phyloP scores from a whole-genome alignment of 2,797 vertebrate genomes.

The Gymnoscopelus braueri region DNA sequence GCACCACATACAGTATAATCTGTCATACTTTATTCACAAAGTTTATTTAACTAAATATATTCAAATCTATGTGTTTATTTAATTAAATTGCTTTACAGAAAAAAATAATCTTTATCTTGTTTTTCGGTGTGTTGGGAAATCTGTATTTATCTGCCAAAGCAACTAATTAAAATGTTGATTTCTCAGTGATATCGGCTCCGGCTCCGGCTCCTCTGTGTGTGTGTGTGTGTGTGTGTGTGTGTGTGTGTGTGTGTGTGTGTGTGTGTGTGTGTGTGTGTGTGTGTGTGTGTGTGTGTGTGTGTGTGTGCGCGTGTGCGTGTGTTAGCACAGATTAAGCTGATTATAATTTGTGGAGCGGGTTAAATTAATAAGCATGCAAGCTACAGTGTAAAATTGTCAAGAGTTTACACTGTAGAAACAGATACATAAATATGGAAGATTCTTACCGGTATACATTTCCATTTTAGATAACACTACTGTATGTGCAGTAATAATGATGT shows the following conservation, averaged over 20 bases:
- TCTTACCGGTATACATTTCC: too few relatives aligned
- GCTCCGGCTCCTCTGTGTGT: too few relatives aligned
- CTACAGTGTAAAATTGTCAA: too few relatives aligned
- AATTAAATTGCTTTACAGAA: slow-evolving; percentile 12
- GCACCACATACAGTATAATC: not conserved
- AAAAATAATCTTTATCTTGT: slow-evolving; percentile 1
- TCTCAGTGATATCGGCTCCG: slow-evolving; percentile 38
- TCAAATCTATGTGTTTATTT: slow-evolving; percentile 45
- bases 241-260: slow-evolving; percentile 3
- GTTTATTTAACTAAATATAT: slow-evolving; percentile 64
- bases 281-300: not conserved
- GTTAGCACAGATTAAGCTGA: too few relatives aligned
- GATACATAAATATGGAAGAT: too few relatives aligned
- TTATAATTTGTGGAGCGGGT: too few relatives aligned
- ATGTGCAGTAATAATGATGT: too few relatives aligned
- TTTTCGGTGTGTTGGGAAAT: slow-evolving; percentile 35
- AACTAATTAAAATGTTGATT: slow-evolving; percentile 64
- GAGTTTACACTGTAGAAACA: too few relatives aligned
- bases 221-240: not conserved
- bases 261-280: too few relatives aligned
- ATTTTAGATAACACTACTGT: too few relatives aligned
- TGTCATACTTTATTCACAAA: slow-evolving; percentile 8
- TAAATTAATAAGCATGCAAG: too few relatives aligned
- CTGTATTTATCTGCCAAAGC: slow-evolving; percentile 41
- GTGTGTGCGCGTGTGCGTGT: not conserved